Conservation (phyloP, 2,888 invertebrate genomes). For the Steinernema hermaphroditum region DNA sequence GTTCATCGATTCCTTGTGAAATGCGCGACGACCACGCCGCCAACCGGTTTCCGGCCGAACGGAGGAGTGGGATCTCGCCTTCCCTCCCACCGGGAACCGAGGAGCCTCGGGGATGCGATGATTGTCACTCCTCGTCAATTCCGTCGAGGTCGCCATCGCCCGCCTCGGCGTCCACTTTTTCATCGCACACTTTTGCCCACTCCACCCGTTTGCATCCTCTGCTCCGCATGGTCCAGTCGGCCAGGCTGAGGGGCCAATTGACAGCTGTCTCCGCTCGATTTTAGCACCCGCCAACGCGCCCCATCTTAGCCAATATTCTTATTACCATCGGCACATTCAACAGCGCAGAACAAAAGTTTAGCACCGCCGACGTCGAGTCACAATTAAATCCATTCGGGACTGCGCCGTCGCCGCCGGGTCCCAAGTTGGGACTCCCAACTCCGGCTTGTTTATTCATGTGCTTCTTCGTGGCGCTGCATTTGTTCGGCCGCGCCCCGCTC, state of each 20-base stretch:
- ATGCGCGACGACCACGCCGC: not conserved
- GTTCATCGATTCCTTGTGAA: not conserved
- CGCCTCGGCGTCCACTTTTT: not conserved
- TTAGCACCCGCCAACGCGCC: not conserved
- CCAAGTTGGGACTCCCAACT: not conserved
- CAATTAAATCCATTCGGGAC: slow-evolving; percentile 13
- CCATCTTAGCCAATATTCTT: not conserved
- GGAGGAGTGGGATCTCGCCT: not conserved
- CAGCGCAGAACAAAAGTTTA: not conserved
- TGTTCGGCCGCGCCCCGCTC: not conserved
- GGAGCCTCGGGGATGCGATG: not conserved
- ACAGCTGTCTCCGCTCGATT: not conserved
- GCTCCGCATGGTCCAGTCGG: slow-evolving; percentile 4
- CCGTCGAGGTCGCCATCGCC: not conserved
- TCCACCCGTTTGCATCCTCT: not conserved
- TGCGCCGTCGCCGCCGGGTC: not conserved
- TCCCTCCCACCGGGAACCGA: not conserved
- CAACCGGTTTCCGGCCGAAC: not conserved
- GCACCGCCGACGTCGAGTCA: not conserved
- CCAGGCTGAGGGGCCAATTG: not conserved
- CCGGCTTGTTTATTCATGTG: slow-evolving; percentile 20
- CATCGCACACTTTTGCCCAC: slow-evolving; percentile 2
- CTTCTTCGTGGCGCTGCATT: not conserved
- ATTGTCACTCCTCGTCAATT: not conserved
- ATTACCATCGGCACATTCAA: not conserved